These are phyloP conservation scores for Sciurus niger DNA, from an alignment of 2,113 vertebrate species.

Conservation along the genomic window DNA sequence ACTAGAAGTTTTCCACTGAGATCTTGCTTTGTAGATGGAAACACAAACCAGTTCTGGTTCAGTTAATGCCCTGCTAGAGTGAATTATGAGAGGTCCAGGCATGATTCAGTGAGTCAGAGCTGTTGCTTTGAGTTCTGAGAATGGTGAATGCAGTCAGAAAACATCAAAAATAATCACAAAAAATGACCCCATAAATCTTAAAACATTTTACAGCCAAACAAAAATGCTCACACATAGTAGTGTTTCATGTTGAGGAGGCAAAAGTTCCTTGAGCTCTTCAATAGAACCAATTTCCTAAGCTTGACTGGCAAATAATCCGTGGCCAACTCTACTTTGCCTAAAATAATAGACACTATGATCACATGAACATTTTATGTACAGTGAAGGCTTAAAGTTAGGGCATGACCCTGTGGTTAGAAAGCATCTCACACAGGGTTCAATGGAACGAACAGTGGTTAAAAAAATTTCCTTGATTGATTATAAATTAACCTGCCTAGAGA, in stretches of 20 bases:
- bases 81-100: conserved; percentile 63
- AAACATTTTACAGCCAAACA: conserved; percentile 64
- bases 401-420: background rate
- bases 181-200: conserved; percentile 74
- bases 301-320: conserved; percentile 27
- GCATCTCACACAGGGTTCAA: background rate
- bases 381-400: background rate
- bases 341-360: conserved; percentile 22
- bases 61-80: conserved; percentile 24
- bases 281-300: conserved; percentile 42
- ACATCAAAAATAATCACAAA: conserved; percentile 70
- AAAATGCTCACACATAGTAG: background rate
- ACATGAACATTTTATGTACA: background rate
- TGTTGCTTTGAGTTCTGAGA: conserved; percentile 68
- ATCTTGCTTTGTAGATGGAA: conserved; percentile 56
- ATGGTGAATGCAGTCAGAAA: conserved; percentile 56
- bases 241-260: conserved; percentile 36
- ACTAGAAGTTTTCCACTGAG: conserved; percentile 25
- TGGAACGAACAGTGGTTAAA: background rate
- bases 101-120: conserved; percentile 74
- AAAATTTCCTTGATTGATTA: conserved; percentile 4
- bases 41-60: conserved; percentile 45
- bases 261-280: conserved; percentile 25
- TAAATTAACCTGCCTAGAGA: background rate
- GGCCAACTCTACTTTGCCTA: background rate